Base-by-base conservation (phyloP, 2,888 invertebrate genomes). In the Ptychoptera contaminata region DNA sequence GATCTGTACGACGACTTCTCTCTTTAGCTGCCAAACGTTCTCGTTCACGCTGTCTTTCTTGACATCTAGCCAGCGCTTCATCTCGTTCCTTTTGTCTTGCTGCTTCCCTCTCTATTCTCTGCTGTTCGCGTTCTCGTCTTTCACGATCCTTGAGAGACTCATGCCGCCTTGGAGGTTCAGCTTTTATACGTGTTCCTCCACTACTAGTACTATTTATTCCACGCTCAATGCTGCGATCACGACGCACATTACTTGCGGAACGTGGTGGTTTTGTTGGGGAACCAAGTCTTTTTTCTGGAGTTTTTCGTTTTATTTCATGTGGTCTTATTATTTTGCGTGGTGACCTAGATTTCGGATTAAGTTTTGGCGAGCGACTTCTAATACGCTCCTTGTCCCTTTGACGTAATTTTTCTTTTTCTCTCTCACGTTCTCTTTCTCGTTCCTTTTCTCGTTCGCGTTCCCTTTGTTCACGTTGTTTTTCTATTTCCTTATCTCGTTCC, bases 61-160 rank as follows among this genome's bases (percentile, higher is more conserved):
- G 74, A 43, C 80, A 79, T 49, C 83, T 69, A 2, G 77, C 78
- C 44, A 74, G 59, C 0, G 73, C 72, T 50, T 84, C 84, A 51
- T 74, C 72, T 1, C 76, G 65, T 53, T 76, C 76, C 52, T 75
- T 76, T 50, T 76, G 73, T 2, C 76, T 59, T 1, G 72, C 73
- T 1, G 72, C 72, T 55, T 74, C 74, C 9, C 72, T 53, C 49
- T 72, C 72, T 6, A 68, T 56, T 2, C 72, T 52, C 52, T 66
- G 63, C 40, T 64, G 64, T 43, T 71, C 71, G 2, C 71, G 58
- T 36, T 73, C 72, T 2, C 70, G 65, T 14, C 69, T 63, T 3
- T 77, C 77, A 41, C 79, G 68, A 46, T 80, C 80, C 50, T 77
- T 68, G 16, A 49, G 50, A 54, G 48, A 48, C 56, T 61, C 42